These are phyloP conservation scores for Bombus huntii DNA, from an alignment of 1,140 invertebrate species.

Conservation along the genomic window DNA sequence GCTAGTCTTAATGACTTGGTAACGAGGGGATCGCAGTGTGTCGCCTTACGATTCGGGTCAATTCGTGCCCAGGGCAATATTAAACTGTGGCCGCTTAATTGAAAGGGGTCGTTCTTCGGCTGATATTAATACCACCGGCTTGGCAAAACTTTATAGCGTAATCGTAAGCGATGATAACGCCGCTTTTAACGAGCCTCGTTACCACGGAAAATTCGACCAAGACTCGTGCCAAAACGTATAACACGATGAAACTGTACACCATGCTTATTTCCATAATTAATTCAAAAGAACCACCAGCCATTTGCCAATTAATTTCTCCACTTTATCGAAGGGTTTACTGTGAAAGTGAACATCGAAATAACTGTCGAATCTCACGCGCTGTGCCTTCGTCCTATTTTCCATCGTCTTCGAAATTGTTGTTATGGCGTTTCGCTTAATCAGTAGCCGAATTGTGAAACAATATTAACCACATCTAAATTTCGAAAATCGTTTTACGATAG, in stretches of 20 bases:
- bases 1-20: conserved; percentile 43
- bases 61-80: conserved; percentile 57
- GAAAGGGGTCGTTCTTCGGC: conserved; percentile 47
- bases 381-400: too few relatives aligned
- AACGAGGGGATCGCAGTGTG: conserved; percentile 27
- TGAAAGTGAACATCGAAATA: background rate
- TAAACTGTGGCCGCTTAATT: conserved; percentile 58
- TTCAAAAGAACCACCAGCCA: background rate
- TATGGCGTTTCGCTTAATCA: too few relatives aligned
- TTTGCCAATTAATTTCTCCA: background rate
- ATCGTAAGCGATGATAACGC: conserved; percentile 36
- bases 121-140: conserved; percentile 42
- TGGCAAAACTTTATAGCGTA: conserved; percentile 43
- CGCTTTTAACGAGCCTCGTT: background rate
- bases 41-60: conserved; percentile 51
- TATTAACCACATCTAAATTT: too few relatives aligned
- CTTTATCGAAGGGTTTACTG: background rate
- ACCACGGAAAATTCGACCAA: background rate
- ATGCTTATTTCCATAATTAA: background rate
- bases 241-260: background rate
- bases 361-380: too few relatives aligned
- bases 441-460: too few relatives aligned
- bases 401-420: too few relatives aligned
- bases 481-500: too few relatives aligned
- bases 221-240: background rate